Conservation (phyloP, 2,888 invertebrate species). For the Andrena praecox region DNA sequence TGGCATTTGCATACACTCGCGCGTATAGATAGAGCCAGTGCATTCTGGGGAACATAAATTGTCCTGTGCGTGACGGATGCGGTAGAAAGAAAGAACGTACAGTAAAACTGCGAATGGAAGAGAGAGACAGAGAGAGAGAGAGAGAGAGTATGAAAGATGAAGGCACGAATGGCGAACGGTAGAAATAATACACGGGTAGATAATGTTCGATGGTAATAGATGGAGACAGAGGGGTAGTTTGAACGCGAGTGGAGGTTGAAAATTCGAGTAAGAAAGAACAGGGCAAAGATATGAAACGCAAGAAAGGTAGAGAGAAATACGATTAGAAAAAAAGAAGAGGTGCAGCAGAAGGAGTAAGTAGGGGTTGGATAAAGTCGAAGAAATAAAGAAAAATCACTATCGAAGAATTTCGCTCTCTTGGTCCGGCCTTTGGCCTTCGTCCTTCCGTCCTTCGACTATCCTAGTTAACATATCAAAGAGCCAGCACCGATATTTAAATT, state of each 20-base stretch:
- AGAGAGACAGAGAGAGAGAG: constrained; percentile 5
- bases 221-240: not conserved
- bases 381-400: constrained; percentile 66
- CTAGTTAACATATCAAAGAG: constrained; percentile 84
- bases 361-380: constrained; percentile 9
- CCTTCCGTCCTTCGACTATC: constrained; percentile 55
- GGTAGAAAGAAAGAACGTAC: constrained; percentile 17
- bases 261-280: not conserved
- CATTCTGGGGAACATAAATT: constrained; percentile 71
- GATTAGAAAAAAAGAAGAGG: not conserved
- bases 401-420: constrained; percentile 74
- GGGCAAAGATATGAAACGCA: not conserved
- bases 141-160: constrained; percentile 22
- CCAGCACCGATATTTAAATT: constrained; percentile 81
- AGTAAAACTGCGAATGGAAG: not conserved
- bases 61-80: constrained; percentile 39
- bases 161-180: constrained; percentile 13
- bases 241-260: not conserved
- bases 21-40: constrained; percentile 66
- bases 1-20: constrained; percentile 73
- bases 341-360: not conserved
- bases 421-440: constrained; percentile 34
- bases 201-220: constrained; percentile 1
- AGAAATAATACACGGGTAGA: constrained; percentile 50
- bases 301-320: not conserved